These are phyloP conservation scores for Tyria jacobaeae DNA, from an alignment of 2,888 invertebrate genomes.

Conservation along the genomic window DNA sequence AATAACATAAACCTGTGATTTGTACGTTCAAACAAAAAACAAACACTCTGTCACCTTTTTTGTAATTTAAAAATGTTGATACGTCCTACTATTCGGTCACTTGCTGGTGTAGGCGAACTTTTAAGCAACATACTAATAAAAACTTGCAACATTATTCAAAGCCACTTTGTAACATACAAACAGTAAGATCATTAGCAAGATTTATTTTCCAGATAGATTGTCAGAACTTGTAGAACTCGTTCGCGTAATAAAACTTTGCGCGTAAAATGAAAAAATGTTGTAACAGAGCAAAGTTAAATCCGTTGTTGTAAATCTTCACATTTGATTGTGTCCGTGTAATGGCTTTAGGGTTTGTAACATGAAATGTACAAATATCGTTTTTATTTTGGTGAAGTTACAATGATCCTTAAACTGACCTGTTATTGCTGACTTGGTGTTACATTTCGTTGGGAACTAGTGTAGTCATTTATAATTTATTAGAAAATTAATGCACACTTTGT, in stretches of 20 bases:
- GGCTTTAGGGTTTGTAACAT: background rate
- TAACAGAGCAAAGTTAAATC: conserved; percentile 31
- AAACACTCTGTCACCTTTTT: too few species aligned
- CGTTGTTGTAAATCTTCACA: conserved; percentile 12
- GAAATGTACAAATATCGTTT: background rate
- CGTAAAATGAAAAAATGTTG: conserved; percentile 36
- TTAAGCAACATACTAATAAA: conserved; percentile 2
- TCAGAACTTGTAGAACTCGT: conserved; percentile 22
- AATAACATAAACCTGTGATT: too few species aligned
- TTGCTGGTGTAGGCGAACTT: background rate
- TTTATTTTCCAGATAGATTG: conserved; percentile 16
- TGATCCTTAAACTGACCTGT: too few species aligned
- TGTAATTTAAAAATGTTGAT: too few species aligned
- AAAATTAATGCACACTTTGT: too few species aligned
- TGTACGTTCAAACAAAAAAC: too few species aligned
- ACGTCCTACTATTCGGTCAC: background rate
- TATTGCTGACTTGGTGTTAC: background rate
- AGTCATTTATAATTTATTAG: too few species aligned
- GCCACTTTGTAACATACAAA: conserved; percentile 3
- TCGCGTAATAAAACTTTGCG: conserved; percentile 30
- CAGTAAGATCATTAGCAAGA: conserved; percentile 17
- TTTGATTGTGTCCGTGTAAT: conserved; percentile 15
- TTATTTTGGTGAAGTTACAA: too few species aligned
- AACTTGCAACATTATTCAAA: conserved; percentile 7
- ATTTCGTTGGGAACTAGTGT: background rate